Evolutionary conservation across 1,140 invertebrate genomes (phyloP).

Genomic region (Ridgeia piscesae): DNA sequence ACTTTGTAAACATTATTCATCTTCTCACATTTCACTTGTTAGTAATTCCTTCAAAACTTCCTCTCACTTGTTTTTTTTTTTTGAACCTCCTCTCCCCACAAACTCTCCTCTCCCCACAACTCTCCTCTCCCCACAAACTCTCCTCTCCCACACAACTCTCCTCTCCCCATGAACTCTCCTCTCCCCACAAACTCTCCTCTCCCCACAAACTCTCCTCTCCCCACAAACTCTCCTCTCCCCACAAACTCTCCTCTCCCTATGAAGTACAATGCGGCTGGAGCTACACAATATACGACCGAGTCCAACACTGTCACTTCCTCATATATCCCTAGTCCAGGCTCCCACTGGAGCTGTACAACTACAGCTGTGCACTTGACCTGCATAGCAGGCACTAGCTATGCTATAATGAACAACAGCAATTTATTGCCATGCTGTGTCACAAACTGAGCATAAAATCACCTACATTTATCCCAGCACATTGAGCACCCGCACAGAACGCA

Average conservation of each 20-base stretch:
- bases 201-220: no score
- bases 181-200: no score
- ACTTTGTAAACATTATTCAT: background rate
- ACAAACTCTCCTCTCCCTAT: no score
- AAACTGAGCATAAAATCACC: background rate
- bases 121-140: no score
- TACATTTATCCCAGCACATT: background rate
- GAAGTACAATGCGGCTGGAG: no score
- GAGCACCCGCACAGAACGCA: background rate
- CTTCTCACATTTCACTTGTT: background rate
- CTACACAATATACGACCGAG: background rate
- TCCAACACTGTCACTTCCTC: background rate
- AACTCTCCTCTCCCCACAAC: no score
- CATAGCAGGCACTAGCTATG: background rate
- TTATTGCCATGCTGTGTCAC: background rate
- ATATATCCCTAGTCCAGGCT: background rate
- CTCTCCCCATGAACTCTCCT: no score
- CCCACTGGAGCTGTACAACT: background rate
- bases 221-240: no score
- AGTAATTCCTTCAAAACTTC: background rate
- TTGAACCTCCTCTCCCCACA: no score
- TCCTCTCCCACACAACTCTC: no score
- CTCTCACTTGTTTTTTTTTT: no score
- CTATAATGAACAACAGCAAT: background rate
- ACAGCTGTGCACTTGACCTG: background rate